Percentiles rank a stretch among this genome's conserved stretches.
Conservation (phyloP, 2,888 invertebrate genomes). For the Camponotus fellah region DNA sequence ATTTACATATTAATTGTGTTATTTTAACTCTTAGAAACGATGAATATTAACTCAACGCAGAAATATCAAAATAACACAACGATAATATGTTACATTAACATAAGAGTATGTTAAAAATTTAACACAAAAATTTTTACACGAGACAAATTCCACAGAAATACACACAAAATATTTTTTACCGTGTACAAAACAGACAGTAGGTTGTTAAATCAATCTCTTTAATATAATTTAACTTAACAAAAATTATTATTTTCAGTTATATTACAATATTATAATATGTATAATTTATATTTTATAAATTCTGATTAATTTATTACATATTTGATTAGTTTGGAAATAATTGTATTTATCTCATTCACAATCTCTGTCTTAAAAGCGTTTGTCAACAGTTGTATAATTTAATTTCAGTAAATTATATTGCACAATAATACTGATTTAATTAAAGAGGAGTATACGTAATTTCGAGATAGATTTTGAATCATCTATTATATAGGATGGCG, state of each 20-base stretch:
- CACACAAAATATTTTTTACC: too few species aligned
- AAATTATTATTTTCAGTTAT: not conserved
- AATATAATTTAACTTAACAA: constrained; percentile 22
- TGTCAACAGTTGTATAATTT: constrained; percentile 1
- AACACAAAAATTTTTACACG: too few species aligned
- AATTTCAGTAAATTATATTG: not conserved
- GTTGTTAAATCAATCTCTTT: constrained; percentile 1
- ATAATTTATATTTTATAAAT: not conserved
- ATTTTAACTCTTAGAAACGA: too few species aligned
- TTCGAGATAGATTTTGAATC: not conserved
- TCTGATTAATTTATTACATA: not conserved
- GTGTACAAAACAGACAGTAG: constrained; percentile 32
- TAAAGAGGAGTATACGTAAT: constrained; percentile 1
- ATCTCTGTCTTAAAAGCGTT: not conserved
- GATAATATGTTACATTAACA: too few species aligned
- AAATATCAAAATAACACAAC: too few species aligned
- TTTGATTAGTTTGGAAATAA: not conserved
- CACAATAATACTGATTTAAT: constrained; percentile 3
- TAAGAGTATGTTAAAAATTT: too few species aligned
- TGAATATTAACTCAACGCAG: too few species aligned
- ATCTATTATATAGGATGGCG: not conserved
- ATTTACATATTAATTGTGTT: too few species aligned
- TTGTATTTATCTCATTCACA: not conserved
- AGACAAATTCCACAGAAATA: too few species aligned
- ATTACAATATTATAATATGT: not conserved